Base-by-base conservation (phyloP, 2,888 invertebrate species). In the Andrena dorsata region DNA sequence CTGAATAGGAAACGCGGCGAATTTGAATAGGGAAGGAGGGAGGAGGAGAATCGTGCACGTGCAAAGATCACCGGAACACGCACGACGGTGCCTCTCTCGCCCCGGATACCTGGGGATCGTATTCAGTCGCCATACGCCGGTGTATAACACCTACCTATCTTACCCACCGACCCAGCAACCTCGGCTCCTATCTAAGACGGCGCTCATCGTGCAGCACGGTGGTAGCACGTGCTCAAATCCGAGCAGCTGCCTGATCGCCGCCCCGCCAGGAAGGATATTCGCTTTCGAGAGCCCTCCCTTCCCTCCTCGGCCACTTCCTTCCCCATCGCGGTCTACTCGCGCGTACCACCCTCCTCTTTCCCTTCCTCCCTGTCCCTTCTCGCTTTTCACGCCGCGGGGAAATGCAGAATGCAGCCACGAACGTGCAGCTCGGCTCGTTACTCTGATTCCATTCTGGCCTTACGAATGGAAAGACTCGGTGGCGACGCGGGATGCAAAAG, bases 211-310 rank as follows among this genome's bases (percentile, higher is more conserved):
- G 66, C 80, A 51, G 80, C 85, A 88, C 90, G 89, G 91, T 91
- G 91, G 91, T 90, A 91, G 92, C 93, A 92, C 93, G 93, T 93
- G 93, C 93, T 92, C 89, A 91, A 93, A 93, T 92, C 92, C 90
- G 89, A 90, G 91, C 93, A 93, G 92, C 93, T 93, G 92, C 90
- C 88, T 83, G 86, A 86, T 89, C 83, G 85, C 85, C 87, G 86
- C 85, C 84, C 71, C 86, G 87, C 75, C 90, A 91, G 92, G 92
- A 92, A 92, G 92, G 90, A 92, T 91, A 92, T 91, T 91, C 90
- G 88, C 90, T 87, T 89, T 88, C 90, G 88, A 90, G 41, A 41
- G 41, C 86, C 88, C 78, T 72, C 83, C 58, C 56, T 82, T 35
- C 26, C 69, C 41, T 3, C 69, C 32, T 74, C 89, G 77, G 73